Base-by-base conservation (phyloP, 2,888 invertebrate species). In the Lypha dubia region DNA sequence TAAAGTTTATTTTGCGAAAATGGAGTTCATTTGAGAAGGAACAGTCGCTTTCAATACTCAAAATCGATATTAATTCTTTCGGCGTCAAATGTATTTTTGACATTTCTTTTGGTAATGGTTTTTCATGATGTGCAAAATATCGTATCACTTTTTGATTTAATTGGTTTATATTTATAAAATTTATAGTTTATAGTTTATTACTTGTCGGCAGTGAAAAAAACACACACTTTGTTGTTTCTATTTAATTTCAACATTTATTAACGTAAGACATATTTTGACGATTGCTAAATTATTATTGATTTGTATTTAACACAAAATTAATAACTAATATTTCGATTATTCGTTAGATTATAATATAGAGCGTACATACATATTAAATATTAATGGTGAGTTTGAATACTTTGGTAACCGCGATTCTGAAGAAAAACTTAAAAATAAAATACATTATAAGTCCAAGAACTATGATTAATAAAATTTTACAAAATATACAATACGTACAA, bases 351-450 rank as follows among this genome's bases (percentile, higher is more conserved):
- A 75, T n/a, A n/a, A n/a, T 77, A 56, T 60, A 51, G 60, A 32
- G 51, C 20, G 63, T 70, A 67, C 51, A 49, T 75, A 56, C 38
- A 63, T 35, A 49, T 74, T n/a, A n/a, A n/a, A 49, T 70, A 65
- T 65, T 75, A 22, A 63, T 58, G 46, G 70, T 75, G 63, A 76
- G 75, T 76, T 46, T 76, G n/a, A 82, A 76, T 82, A 82, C 81
- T 82, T 82, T 82, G 81, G 81, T 82, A 82, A 56, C 70, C 75
- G 67, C 75, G 20, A 70, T 75, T 70, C 22, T n/a, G n/a, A n/a
- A 35, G 8, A 46, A 53, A 51, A 73, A 24, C 46, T 60, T 60
- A 49, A 68, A 38, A 35, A 6, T 35, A 60, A 32, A 38, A 49
- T 44, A 76, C 15, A n/a, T 24, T 51, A 28, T 13, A 75, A 62